These are phyloP conservation scores for Argyresthia goedartella DNA, from an alignment of 2,888 invertebrate species.

Conservation along the genomic window DNA sequence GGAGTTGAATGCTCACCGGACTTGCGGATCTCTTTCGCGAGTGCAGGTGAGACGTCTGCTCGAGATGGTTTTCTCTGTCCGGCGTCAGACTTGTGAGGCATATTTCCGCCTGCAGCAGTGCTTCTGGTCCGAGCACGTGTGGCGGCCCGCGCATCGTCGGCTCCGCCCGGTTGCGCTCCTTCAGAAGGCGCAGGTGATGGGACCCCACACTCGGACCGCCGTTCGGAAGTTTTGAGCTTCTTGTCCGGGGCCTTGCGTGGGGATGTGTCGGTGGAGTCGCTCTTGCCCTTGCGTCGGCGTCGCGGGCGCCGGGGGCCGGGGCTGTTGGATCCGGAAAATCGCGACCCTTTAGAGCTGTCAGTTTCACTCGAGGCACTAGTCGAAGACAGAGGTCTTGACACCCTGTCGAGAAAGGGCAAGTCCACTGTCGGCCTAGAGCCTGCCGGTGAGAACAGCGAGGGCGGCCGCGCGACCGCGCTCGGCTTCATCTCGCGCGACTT, in stretches of 20 bases:
- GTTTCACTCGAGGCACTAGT: conserved; percentile 74
- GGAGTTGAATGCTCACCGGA: conserved; percentile 71
- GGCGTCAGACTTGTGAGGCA: conserved; percentile 73
- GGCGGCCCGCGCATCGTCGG: conserved; percentile 53
- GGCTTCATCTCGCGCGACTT: conserved; percentile 57
- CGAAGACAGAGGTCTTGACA: conserved; percentile 76
- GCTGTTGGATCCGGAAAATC: conserved; percentile 46
- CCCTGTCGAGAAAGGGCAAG: conserved; percentile 87
- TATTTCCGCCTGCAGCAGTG: conserved; percentile 76
- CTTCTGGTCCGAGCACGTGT: conserved; percentile 79
- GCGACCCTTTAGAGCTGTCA: conserved; percentile 65
- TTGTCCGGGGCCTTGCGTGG: conserved; percentile 75
- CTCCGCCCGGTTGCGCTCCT: conserved; percentile 78
- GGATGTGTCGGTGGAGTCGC: conserved; percentile 24
- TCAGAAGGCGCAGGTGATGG: conserved; percentile 80
- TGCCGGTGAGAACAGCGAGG: conserved; percentile 59
- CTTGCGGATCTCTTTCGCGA: conserved; percentile 63
- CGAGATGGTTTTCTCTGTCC: conserved; percentile 61
- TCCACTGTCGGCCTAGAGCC: conserved; percentile 71
- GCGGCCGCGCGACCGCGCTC: conserved; percentile 44
- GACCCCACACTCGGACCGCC: conserved; percentile 79
- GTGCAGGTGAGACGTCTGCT: too few species aligned
- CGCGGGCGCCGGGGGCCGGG: conserved; percentile 55
- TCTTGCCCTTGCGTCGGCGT: conserved; percentile 49
- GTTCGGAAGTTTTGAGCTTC: conserved; percentile 88